Conservation (phyloP, 2,888 invertebrate species). For the Stramonita haemastoma region DNA sequence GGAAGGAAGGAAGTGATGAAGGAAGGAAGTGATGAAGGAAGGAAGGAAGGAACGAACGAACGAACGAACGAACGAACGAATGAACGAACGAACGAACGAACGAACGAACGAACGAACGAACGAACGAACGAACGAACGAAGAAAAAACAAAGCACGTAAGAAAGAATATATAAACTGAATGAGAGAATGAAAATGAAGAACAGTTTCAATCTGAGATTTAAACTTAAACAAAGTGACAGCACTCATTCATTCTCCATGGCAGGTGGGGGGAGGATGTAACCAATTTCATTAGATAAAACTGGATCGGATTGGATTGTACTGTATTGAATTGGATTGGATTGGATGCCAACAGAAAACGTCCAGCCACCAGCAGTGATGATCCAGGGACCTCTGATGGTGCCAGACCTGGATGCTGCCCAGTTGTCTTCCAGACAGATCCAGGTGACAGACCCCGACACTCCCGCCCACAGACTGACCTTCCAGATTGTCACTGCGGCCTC, state of each 20-base stretch:
- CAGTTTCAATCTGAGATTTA: too few relatives aligned
- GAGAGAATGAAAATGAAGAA: too few relatives aligned
- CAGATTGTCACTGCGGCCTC: conserved; percentile 53
- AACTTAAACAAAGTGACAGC: too few relatives aligned
- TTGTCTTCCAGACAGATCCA: conserved; percentile 56
- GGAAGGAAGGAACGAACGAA: background rate
- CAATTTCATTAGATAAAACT: too few relatives aligned
- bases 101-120: too few relatives aligned
- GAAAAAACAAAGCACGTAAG: background rate
- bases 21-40: background rate
- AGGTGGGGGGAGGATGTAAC: too few relatives aligned
- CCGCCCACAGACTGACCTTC: conserved; percentile 55
- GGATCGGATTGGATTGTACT: too few relatives aligned
- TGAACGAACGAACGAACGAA: too few relatives aligned
- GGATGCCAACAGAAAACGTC: conserved; percentile 52
- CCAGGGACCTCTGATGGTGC: conserved; percentile 54
- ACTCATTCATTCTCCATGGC: too few relatives aligned
- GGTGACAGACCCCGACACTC: conserved; percentile 63
- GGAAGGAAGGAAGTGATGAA: background rate
- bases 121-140: too few relatives aligned
- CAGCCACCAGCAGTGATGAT: conserved; percentile 52
- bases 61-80: too few relatives aligned
- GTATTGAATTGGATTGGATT: too few relatives aligned
- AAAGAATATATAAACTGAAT: background rate
- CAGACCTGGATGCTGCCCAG: conserved; percentile 52